These are phyloP conservation scores for Lydus trimaculatus DNA, from an alignment of 2,888 invertebrate species.

Conservation along the genomic window DNA sequence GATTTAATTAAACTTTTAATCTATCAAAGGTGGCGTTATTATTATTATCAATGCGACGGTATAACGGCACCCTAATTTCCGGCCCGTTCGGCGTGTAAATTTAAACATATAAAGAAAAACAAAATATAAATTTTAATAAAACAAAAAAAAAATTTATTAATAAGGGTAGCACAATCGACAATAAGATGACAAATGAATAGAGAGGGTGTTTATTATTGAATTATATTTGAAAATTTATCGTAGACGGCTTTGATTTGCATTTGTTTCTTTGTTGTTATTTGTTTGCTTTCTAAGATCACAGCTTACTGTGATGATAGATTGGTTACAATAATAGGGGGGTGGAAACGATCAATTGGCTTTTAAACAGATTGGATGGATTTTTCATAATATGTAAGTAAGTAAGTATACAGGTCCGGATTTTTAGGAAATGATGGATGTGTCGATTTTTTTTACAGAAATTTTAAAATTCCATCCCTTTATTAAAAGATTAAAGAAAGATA, in stretches of 20 bases:
- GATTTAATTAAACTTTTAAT: too few species aligned
- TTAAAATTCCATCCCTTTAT: too few species aligned
- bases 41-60: too few species aligned
- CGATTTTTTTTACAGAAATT: too few species aligned
- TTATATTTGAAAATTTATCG: not conserved
- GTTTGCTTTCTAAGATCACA: not conserved
- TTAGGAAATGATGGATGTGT: too few species aligned
- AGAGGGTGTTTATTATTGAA: not conserved
- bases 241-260: not conserved
- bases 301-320: slow-evolving; percentile 2
- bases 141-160: not conserved
- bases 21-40: too few species aligned
- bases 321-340: not conserved
- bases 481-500: not conserved
- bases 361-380: not conserved
- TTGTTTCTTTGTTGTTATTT: not conserved
- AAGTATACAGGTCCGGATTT: not conserved
- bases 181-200: not conserved
- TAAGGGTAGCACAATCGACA: not conserved
- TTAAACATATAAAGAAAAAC: too few species aligned
- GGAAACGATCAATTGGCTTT: not conserved
- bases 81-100: too few species aligned
- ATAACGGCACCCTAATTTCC: too few species aligned
- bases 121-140: not conserved
- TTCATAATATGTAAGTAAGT: too few species aligned